Base-by-base conservation (phyloP, 2,888 invertebrate genomes). In the Drosophila falleni region DNA sequence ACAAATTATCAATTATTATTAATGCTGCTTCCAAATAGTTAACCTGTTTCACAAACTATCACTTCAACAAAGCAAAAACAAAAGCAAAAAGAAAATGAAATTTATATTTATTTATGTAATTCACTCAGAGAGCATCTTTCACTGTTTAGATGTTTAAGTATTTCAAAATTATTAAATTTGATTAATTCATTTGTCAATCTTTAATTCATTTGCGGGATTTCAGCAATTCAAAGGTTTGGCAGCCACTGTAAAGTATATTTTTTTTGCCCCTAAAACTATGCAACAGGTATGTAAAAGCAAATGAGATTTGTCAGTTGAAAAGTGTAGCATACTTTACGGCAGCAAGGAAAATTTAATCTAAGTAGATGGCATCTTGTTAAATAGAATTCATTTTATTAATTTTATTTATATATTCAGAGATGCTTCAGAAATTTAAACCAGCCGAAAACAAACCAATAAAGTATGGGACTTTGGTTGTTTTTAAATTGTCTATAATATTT, bases 1-100 rank as follows among this genome's bases (percentile, higher is more conserved):
- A 79, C 62, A 60, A 79, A 58, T 49, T 68, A 61, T 74, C 66
- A 61, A 58, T 62, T 83, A 74, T 62, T 56, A 54, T 78, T 71
- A 87, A 74, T 68, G 86, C 86, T 86, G 75, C 65, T 78, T 79
- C 89, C 89, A 86, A 86, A 86, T 81, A 86, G 71, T 78, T 70
- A 76, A 58, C 47, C 54, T 19, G 74, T 47, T 65, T 51, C 26
- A 59, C 44, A n/a, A 64, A 60, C 41, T 71, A 42, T 55, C 56
- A 65, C 61, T 60, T 47, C 58, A 62, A 70, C 42, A 55, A 55
- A 62, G 68, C 46, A 55, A 65, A 54, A 54, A 44, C 29, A 55
- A 26, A 35, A 35, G 5, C n/a, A 46, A 55, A 15, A 19, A 9
- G 35, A 53, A 68, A 60, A 58, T 49, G 50, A 76, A 78, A 74